Conservation (phyloP, 1,140 invertebrate genomes). For the Helicoverpa zea region DNA sequence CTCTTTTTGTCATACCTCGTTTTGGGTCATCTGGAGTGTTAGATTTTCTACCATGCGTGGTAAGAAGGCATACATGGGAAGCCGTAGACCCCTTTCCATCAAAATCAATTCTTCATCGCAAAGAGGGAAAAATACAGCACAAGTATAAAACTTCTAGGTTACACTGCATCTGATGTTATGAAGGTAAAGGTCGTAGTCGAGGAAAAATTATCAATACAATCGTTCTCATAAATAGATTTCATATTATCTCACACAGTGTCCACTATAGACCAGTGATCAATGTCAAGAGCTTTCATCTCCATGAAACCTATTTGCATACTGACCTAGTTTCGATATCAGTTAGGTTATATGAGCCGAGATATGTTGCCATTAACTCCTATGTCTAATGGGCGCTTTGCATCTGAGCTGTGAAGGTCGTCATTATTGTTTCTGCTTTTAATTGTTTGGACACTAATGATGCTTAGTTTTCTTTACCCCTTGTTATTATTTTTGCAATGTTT, state of each 20-base stretch:
- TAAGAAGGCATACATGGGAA: too few species aligned
- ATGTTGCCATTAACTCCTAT: neutral
- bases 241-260: neutral
- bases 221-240: too few species aligned
- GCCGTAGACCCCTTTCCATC: too few species aligned
- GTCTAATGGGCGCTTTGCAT: slow-evolving; percentile 5
- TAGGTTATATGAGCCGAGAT: slow-evolving; percentile 24
- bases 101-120: too few species aligned
- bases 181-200: too few species aligned
- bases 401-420: neutral
- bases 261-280: neutral
- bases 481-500: neutral
- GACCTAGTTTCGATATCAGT: slow-evolving; percentile 30
- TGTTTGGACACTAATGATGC: neutral
- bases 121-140: too few species aligned
- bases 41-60: too few species aligned
- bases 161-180: too few species aligned
- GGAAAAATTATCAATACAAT: too few species aligned
- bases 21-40: too few species aligned
- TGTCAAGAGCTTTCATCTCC: slow-evolving; percentile 1
- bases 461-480: neutral
- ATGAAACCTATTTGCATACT: slow-evolving; percentile 30
- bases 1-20: too few species aligned
- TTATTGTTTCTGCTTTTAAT: slow-evolving; percentile 2
- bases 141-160: too few species aligned